Base-by-base conservation (phyloP, 30 jellyfish, hydroid and myxozoan species). In the Aurelia aurita region DNA sequence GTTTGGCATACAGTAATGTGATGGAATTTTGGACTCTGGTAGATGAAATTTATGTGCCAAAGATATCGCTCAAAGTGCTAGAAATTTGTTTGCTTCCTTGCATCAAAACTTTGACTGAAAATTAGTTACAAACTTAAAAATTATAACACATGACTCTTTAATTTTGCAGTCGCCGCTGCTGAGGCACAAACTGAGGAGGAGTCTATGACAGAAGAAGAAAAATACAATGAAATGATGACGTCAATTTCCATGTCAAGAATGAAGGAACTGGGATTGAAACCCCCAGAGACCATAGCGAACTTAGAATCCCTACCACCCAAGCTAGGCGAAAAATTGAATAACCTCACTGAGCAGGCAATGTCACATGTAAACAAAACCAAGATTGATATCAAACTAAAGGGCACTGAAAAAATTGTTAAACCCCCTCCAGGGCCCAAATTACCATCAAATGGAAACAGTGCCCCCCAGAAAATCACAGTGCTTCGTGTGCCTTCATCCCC, bases 191-290 rank as follows among this genome's bases (percentile, higher is more conserved):
- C 91, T 39, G 95, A 78, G 78, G 98, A 77, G 69, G 90, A 82
- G 78, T 89, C 76, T 23, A 84, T 69, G 72, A 54, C 84, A 25
- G 89, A 80, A 55, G 88, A 74, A 13, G 95, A 85, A 13, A 58
- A 67, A 19, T 66, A 46, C 51, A 79, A 86, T 32, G 98, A 91
- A 23, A 58, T 77, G 82, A 25, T 87, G 62, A 76, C 96, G 16
- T 54, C 84, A 16, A 59, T 78, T 55, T 91, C 98, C 16, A 85
- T 91, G 88, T 87, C 89, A 19, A 92, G 91, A 54, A 73, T 91
- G 94, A 91, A 91, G 80, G 96, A 91, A 45, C 62, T 75, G 51
- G 98, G 98, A 3, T 74, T 91, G 84, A 82, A 91, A 60, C 98
- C 98, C 54, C 94, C 96, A 60, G 91, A 80, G 55, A 77, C 94